A percentile compares a stretch with the other conserved stretches of the same genome.
phyloP scores from a whole-genome alignment of 2,113 vertebrate genomes.

The Heterochromis multidens region DNA sequence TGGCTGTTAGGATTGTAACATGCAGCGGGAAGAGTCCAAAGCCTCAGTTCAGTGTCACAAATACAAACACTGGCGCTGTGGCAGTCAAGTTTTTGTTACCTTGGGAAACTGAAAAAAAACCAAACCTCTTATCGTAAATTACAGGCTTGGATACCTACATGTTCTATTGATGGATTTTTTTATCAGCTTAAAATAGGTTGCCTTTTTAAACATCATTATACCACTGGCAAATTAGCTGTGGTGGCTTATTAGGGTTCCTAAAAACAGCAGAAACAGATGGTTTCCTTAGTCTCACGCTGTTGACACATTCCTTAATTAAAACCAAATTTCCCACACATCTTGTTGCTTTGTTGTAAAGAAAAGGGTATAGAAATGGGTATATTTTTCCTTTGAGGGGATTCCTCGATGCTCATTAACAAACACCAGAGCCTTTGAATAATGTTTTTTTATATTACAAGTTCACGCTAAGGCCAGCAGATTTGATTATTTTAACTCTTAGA shows the following conservation, averaged over 20 bases:
- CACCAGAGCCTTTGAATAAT: not conserved
- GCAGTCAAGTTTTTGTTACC: not conserved
- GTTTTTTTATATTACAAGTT: not conserved
- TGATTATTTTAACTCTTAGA: not conserved
- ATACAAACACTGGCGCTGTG: not conserved
- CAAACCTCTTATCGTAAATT: not conserved
- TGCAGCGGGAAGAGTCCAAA: slow-evolving; percentile 6
- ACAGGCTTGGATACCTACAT: not conserved
- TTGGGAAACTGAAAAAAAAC: not conserved
- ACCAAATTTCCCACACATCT: not conserved
- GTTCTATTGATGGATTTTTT: not conserved
- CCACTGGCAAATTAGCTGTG: not conserved
- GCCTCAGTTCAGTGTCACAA: slow-evolving; percentile 2
- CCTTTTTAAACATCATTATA: not conserved
- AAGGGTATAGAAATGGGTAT: not conserved
- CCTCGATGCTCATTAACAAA: not conserved
- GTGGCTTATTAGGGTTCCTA: not conserved
- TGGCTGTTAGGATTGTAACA: slow-evolving; percentile 7
- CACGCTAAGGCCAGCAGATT: not conserved
- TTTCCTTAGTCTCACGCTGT: not conserved
- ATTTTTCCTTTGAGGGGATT: not conserved
- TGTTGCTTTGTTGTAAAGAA: not conserved
- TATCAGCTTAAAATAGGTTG: not conserved
- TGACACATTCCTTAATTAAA: not conserved
- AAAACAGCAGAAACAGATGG: not conserved